A percentile compares a stretch with the other conserved stretches of the same genome.
Evolutionary conservation across 2,888 invertebrate genomes (phyloP).

Genomic region (Acanthococcus lagerstroemiae): DNA sequence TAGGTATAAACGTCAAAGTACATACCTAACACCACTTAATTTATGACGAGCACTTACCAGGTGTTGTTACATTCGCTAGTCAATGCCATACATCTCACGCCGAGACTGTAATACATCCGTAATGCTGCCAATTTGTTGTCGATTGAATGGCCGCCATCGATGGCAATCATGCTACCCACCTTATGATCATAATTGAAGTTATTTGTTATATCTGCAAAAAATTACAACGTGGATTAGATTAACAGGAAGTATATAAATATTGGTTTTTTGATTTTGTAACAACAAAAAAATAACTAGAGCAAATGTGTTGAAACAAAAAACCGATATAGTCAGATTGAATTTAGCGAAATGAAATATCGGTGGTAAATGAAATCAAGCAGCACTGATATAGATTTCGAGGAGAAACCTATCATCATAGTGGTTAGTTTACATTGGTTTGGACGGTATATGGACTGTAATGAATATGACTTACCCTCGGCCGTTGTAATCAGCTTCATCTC

Average conservation of each 20-base stretch:
- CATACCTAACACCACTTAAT: neutral
- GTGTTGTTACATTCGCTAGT: constrained; percentile 19
- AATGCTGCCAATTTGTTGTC: constrained; percentile 46
- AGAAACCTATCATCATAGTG: too few relatives aligned
- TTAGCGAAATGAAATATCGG: too few relatives aligned
- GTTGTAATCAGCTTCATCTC: neutral
- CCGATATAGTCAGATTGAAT: too few relatives aligned
- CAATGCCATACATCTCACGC: constrained; percentile 45
- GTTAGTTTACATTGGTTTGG: too few relatives aligned
- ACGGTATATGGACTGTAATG: too few relatives aligned
- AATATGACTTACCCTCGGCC: neutral
- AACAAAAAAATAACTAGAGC: too few relatives aligned
- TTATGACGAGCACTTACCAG: constrained; percentile 2
- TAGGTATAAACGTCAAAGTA: neutral
- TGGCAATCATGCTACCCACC: constrained; percentile 44
- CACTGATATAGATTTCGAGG: too few relatives aligned
- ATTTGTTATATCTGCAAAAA: constrained; percentile 41
- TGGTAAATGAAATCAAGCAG: too few relatives aligned
- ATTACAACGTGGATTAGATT: neutral
- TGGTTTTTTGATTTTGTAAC: too few relatives aligned
- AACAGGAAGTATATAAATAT: too few relatives aligned
- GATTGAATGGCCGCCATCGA: constrained; percentile 47
- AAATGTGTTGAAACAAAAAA: too few relatives aligned
- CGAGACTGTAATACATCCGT: constrained; percentile 45
- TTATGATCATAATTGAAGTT: constrained; percentile 42